Evolutionary conservation across 2,797 vertebrate species (phyloP).

Genomic region (Melanotaenia nigrans): DNA sequence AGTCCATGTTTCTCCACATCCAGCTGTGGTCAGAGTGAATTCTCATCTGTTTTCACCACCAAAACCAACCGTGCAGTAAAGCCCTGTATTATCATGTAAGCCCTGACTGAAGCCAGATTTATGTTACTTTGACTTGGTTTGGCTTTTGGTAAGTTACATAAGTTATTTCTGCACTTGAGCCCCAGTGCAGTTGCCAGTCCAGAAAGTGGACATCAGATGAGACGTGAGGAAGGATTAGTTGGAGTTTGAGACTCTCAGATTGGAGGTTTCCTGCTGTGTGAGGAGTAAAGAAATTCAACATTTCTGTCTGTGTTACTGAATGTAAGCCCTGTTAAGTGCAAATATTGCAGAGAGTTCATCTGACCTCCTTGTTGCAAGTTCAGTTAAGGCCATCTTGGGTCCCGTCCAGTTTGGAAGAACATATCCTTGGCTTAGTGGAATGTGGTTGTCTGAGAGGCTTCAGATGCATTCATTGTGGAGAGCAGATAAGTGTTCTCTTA

Average conservation of each 20-base stretch:
- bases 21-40: constrained; percentile 61
- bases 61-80: constrained; percentile 27
- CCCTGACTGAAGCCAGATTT: constrained; percentile 37
- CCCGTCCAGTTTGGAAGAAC: constrained; percentile 42
- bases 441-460: constrained; percentile 1
- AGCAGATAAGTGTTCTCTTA: constrained; percentile 10
- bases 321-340: constrained; percentile 30
- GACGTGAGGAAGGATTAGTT: constrained; percentile 58
- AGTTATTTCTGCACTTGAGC: constrained; percentile 57
- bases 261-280: constrained; percentile 48
- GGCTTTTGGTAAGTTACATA: constrained; percentile 63
- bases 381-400: constrained; percentile 30
- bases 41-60: constrained; percentile 56
- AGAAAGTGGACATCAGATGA: constrained; percentile 34
- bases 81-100: constrained; percentile 49
- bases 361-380: constrained; percentile 23
- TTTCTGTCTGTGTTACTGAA: constrained; percentile 24
- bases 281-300: constrained; percentile 9
- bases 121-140: constrained; percentile 41
- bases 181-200: constrained; percentile 19
- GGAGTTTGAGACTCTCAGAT: constrained; percentile 38
- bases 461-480: not conserved
- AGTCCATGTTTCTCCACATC: constrained; percentile 57
- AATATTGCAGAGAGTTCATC: constrained; percentile 12
- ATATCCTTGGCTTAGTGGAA: constrained; percentile 27